Evolutionary conservation across 2,888 invertebrate genomes (phyloP).

Genomic region (Cybosia mesomella): DNA sequence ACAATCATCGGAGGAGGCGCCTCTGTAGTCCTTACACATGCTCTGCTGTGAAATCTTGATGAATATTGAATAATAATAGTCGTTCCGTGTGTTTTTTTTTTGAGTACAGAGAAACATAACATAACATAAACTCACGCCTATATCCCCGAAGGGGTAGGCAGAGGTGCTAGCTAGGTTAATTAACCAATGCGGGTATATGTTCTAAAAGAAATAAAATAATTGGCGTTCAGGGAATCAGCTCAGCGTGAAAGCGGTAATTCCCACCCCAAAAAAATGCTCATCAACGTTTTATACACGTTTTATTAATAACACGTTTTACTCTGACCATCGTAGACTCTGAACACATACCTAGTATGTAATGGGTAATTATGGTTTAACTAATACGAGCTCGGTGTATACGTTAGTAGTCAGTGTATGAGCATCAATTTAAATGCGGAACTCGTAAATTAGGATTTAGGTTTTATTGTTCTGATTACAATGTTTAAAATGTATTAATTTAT

Average conservation of each 20-base stretch:
- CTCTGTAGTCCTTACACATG: neutral
- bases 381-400: constrained; percentile 12
- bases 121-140: too few relatives aligned
- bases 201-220: neutral
- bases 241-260: neutral
- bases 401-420: constrained; percentile 37
- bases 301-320: neutral
- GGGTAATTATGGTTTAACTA: neutral
- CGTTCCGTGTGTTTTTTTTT: neutral
- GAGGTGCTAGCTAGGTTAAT: too few relatives aligned
- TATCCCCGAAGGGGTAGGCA: too few relatives aligned
- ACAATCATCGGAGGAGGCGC: neutral
- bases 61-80: neutral
- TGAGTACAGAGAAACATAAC: neutral
- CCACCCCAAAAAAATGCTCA: neutral
- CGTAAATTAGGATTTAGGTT: constrained; percentile 28
- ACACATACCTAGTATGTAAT: neutral
- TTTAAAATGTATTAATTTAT: constrained; percentile 16
- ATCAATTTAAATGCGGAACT: constrained; percentile 27
- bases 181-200: too few relatives aligned
- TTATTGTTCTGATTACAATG: constrained; percentile 24
- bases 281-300: neutral
- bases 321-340: constrained; percentile 3
- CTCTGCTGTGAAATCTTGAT: neutral
- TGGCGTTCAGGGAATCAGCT: neutral